A percentile compares a stretch with the other conserved stretches of the same genome.
phyloP scores from a whole-genome alignment of 2,888 invertebrate species.

The Criorhina ranunculi region DNA sequence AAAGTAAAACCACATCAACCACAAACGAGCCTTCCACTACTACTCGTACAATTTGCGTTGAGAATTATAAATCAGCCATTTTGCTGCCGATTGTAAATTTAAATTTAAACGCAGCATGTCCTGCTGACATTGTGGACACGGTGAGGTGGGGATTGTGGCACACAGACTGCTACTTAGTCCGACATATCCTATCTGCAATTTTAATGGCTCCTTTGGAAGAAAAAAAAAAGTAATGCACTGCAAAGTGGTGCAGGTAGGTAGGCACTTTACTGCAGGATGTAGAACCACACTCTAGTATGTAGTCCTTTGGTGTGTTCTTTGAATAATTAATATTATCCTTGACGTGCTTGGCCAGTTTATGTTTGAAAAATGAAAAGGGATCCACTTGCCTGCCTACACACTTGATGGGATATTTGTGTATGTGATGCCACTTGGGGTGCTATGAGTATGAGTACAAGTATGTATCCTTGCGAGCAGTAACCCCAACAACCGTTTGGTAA shows the following conservation, averaged over 20 bases:
- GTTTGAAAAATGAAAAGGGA: slow-evolving; percentile 29
- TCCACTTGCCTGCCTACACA: too few relatives aligned
- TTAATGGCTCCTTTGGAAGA: slow-evolving; percentile 52
- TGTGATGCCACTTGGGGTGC: too few relatives aligned
- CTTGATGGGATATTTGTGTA: too few relatives aligned
- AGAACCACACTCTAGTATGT: not conserved
- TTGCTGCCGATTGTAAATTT: slow-evolving; percentile 59
- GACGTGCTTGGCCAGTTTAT: slow-evolving; percentile 40
- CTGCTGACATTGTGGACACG: not conserved
- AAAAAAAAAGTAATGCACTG: slow-evolving; percentile 37
- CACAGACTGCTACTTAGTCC: slow-evolving; percentile 48
- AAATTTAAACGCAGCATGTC: slow-evolving; percentile 61
- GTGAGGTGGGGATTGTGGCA: not conserved
- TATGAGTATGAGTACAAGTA: too few relatives aligned
- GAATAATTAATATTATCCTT: slow-evolving; percentile 64
- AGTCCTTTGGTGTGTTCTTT: slow-evolving; percentile 53
- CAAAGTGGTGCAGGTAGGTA: slow-evolving; percentile 23
- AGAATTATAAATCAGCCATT: slow-evolving; percentile 60
- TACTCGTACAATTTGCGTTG: not conserved
- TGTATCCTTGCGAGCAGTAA: too few relatives aligned
- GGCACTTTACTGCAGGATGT: slow-evolving; percentile 17
- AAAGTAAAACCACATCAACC: slow-evolving; percentile 36
- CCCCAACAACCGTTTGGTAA: too few relatives aligned
- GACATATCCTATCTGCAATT: slow-evolving; percentile 64
- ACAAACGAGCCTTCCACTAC: not conserved